Evolutionary conservation across 1,140 invertebrate species (phyloP).

Genomic region (Dermatophagoides farinae): DNA sequence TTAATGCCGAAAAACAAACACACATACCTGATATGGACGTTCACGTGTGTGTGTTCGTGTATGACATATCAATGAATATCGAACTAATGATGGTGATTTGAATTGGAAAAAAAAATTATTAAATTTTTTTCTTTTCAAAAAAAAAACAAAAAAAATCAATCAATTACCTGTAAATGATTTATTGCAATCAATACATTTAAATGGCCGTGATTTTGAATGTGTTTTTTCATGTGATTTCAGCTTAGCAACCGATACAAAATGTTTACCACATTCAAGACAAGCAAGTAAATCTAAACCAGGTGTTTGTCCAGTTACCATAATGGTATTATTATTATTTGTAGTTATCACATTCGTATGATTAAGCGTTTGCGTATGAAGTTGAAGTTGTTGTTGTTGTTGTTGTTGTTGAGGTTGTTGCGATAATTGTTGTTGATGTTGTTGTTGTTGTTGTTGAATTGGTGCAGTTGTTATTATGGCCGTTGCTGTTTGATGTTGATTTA

Average conservation of each 20-base stretch:
- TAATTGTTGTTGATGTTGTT: neutral
- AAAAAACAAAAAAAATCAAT: no score
- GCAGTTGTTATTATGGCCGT: no score
- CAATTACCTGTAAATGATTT: slow-evolving; percentile 15
- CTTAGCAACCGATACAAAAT: slow-evolving; percentile 14
- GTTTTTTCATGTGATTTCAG: slow-evolving; percentile 16
- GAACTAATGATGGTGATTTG: slow-evolving; percentile 8
- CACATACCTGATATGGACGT: slow-evolving; percentile 14
- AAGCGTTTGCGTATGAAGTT: neutral
- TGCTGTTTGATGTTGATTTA: neutral
- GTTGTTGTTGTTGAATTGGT: neutral
- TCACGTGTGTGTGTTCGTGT: slow-evolving; percentile 16
- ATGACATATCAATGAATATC: slow-evolving; percentile 17
- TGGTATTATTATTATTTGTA: neutral
- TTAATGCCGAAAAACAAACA: neutral
- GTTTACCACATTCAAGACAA: slow-evolving; percentile 16
- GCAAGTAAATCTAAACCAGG: slow-evolving; percentile 2
- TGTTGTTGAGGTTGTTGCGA: neutral
- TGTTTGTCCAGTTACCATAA: neutral
- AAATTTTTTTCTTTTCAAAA: neutral
- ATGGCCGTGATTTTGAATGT: slow-evolving; percentile 16
- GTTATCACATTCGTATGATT: neutral
- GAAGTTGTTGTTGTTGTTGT: neutral
- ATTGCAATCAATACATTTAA: slow-evolving; percentile 16
- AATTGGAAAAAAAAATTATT: neutral